Base-by-base conservation (phyloP, 2,888 invertebrate genomes). In the Drosophila demipolita region DNA sequence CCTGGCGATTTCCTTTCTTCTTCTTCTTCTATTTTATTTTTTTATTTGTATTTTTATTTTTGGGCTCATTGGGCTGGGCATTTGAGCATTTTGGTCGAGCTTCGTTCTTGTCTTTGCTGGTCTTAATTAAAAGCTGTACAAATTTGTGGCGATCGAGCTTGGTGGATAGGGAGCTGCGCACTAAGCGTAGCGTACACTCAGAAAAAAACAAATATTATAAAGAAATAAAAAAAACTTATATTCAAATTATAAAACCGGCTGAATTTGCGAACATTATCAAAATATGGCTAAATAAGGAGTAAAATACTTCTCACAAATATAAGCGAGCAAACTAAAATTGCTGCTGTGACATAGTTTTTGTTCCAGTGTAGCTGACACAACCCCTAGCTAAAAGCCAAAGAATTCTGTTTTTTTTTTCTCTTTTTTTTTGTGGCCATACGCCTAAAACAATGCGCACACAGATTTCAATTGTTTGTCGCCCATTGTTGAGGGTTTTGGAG, bases 391-490 rank as follows among this genome's bases (percentile, higher is more conserved):
- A 57, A 42, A 40, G 40, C 50, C 15, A 58, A 57, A 57, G 66
- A 66, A 66, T 61, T 67, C 15, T 4, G 45, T 8, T 15, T 45
- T 45, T 23, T 23, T 23, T 15, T 38, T 61, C 57, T 61, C 26
- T 29, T 4, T 61, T 60, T 61, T 61, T 65, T 50, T 61, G 48
- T 58, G 67, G 48, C 55, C 62, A 57, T 72, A 60, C 71, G 73
- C 74, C 80, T 90, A 80, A 90, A 90, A 90, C 90, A 90, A 90
- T 84, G 82, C 77, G 80, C 77, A 75, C 78, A 78, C 75, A 80
- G 86, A 87, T 90, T 90, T 90, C 90, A 90, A 90, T 90, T 90
- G 90, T 90, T 86, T 82, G 83, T 74, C 74, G 80, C 78, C 83
- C 87, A 85, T 89, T 87, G 87, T 87, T 78, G 83, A 76, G 64